Evolutionary conservation across 2,797 vertebrate species (phyloP).

Genomic region (Sebastiscus tertius): DNA sequence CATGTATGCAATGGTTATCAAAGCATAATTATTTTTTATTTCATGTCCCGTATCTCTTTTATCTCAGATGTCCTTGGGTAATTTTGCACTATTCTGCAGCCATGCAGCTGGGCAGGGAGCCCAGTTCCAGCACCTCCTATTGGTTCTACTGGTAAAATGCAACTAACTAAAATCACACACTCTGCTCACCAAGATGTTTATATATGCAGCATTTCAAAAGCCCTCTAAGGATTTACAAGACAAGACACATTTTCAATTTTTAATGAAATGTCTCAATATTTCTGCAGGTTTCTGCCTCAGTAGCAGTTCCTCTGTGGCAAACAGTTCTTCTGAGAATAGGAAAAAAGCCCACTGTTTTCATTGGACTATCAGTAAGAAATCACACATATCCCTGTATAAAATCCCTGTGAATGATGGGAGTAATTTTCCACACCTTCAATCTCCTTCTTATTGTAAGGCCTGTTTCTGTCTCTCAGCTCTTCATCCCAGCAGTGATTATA

Average conservation of each 20-base stretch:
- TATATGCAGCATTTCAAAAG: neutral
- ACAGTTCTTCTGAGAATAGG: slow-evolving; percentile 78
- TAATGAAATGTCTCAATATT: neutral
- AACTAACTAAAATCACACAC: neutral
- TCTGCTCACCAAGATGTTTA: neutral
- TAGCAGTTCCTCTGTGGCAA: slow-evolving; percentile 84
- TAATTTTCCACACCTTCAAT: neutral
- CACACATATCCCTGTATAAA: neutral
- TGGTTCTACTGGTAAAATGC: slow-evolving; percentile 80
- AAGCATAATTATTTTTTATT: neutral
- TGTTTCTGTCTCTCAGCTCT: slow-evolving; percentile 70
- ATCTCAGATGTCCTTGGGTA: slow-evolving; percentile 80
- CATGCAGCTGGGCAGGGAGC: slow-evolving; percentile 75
- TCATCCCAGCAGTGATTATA: slow-evolving; percentile 75
- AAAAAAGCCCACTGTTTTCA: slow-evolving; percentile 78
- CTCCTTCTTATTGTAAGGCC: neutral
- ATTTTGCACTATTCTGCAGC: slow-evolving; percentile 84
- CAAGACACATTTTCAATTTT: neutral
- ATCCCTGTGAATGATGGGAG: neutral
- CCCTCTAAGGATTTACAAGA: neutral
- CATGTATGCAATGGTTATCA: neutral
- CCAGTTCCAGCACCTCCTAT: slow-evolving; percentile 80
- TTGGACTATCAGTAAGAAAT: slow-evolving; percentile 80
- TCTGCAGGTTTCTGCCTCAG: slow-evolving; percentile 72
- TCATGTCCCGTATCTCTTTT: slow-evolving; percentile 8